phyloP scores from a whole-genome alignment of 2,113 vertebrate genomes.

The Murina feae region DNA sequence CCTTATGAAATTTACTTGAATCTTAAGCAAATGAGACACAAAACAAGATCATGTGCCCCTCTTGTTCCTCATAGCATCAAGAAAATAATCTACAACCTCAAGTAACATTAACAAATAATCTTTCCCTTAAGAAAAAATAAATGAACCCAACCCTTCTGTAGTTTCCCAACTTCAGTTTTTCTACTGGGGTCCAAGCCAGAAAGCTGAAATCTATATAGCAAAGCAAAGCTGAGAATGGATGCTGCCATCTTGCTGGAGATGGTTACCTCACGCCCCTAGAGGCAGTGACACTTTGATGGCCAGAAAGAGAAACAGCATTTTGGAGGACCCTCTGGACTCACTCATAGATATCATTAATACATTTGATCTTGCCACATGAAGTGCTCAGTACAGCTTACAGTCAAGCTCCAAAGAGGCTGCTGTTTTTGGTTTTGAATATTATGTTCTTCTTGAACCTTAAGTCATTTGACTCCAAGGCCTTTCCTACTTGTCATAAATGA shows the following conservation, averaged over 20 bases:
- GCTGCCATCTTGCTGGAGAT: background rate
- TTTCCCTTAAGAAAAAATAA: background rate
- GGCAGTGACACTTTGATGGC: background rate
- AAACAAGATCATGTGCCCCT: background rate
- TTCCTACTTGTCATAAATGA: background rate
- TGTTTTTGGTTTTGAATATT: background rate
- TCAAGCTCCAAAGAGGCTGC: background rate
- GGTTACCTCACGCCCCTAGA: background rate
- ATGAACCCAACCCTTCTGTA: background rate
- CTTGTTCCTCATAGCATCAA: background rate
- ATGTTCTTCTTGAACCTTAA: background rate
- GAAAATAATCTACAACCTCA: conserved; percentile 16
- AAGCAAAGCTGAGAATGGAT: background rate
- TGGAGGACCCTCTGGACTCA: background rate
- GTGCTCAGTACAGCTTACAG: background rate
- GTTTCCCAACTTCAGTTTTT: background rate
- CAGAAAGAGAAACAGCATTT: background rate
- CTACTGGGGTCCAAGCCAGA: background rate
- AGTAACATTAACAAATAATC: background rate
- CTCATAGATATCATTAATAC: background rate
- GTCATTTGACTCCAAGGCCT: background rate
- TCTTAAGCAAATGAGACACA: conserved; percentile 36
- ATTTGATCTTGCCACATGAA: background rate
- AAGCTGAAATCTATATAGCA: background rate
- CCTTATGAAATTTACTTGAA: background rate